Percentiles rank a stretch among this genome's conserved stretches.
phyloP scores from a whole-genome alignment of 2,113 vertebrate species.

The Arizona elegans region DNA sequence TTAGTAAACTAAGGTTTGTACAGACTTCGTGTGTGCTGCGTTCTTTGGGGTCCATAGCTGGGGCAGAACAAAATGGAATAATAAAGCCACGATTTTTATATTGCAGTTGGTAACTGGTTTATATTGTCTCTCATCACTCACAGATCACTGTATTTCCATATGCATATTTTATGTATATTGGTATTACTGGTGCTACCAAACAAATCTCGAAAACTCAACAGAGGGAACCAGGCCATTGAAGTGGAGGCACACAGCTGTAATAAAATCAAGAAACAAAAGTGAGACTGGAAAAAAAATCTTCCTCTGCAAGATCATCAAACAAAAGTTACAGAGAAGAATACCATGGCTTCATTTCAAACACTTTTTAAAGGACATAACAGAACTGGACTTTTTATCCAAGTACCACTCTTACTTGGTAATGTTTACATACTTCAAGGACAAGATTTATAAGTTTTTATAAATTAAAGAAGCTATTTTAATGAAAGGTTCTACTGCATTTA shows the following conservation, averaged over 20 bases:
- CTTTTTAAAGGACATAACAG: conserved; percentile 44
- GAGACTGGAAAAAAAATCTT: conserved; percentile 43
- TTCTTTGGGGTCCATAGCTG: no score
- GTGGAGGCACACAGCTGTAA: conserved; percentile 41
- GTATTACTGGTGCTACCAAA: conserved; percentile 73
- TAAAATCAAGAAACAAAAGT: conserved; percentile 63
- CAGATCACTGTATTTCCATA: conserved; percentile 92
- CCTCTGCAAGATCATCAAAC: neutral
- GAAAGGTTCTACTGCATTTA: conserved; percentile 62
- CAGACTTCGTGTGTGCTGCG: no score
- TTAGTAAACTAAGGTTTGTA: no score
- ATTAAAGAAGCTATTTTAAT: conserved; percentile 66
- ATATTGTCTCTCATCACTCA: conserved; percentile 39
- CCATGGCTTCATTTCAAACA: conserved; percentile 36
- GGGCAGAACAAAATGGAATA: neutral
- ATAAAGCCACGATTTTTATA: neutral
- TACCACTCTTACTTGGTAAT: conserved; percentile 24
- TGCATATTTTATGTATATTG: conserved; percentile 88
- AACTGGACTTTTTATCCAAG: conserved; percentile 44
- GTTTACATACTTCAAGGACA: conserved; percentile 38
- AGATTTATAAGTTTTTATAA: conserved; percentile 43
- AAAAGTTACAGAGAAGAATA: neutral
- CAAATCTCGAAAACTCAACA: conserved; percentile 50
- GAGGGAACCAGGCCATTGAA: conserved; percentile 42
- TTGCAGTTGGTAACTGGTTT: neutral